Evolutionary conservation across 2,797 vertebrate genomes (phyloP).

Genomic region (Podarcis lilfordi): DNA sequence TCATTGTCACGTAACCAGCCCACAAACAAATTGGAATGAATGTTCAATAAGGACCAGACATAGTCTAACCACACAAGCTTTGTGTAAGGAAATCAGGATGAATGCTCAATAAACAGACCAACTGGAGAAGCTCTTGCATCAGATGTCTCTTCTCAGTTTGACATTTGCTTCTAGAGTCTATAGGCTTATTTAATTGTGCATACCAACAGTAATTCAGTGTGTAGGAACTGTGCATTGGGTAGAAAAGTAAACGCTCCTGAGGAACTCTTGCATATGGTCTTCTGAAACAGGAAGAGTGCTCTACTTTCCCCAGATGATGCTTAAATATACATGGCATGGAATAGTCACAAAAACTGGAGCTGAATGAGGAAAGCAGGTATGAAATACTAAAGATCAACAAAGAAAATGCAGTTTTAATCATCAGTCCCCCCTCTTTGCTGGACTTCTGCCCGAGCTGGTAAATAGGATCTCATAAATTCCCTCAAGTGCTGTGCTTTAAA

Average conservation of each 20-base stretch:
- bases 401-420: slow-evolving; percentile 35
- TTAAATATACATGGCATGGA: not conserved
- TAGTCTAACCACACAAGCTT: no score
- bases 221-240: not conserved
- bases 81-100: no score
- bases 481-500: slow-evolving; percentile 60
- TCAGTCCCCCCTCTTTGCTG: slow-evolving; percentile 51
- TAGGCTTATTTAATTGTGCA: not conserved
- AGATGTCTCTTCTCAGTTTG: not conserved
- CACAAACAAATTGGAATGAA: no score
- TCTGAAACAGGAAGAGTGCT: not conserved
- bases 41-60: no score
- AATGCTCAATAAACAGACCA: no score
- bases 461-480: slow-evolving; percentile 69
- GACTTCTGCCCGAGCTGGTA: slow-evolving; percentile 55
- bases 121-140: not conserved
- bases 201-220: not conserved
- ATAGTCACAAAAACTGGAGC: not conserved
- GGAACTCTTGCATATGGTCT: not conserved
- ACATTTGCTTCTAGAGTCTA: not conserved
- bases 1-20: no score
- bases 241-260: not conserved
- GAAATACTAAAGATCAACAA: slow-evolving; percentile 26
- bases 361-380: not conserved
- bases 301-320: not conserved